Conservation (phyloP, 2,797 vertebrate species). For the Cottoperca gobio region DNA sequence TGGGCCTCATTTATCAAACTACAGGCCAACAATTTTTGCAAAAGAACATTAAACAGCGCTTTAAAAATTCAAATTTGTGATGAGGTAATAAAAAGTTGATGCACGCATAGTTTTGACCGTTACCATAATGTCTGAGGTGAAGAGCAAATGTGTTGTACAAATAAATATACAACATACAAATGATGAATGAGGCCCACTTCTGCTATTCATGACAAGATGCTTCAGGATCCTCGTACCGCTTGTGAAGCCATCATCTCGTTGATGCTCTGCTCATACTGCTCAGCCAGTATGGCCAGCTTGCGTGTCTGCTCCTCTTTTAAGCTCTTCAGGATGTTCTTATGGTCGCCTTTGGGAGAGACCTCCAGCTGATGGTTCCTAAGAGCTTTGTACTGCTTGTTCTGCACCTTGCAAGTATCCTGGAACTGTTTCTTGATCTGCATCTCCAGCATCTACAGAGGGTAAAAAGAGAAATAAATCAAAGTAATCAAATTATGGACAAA, state of each 20-base stretch:
- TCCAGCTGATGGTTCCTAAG: slow-evolving; percentile 99
- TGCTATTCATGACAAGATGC: slow-evolving; percentile 9
- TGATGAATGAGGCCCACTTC: slow-evolving; percentile 30
- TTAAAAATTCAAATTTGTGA: background rate
- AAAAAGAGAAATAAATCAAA: background rate
- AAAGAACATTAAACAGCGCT: background rate
- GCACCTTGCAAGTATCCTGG: slow-evolving; percentile 99
- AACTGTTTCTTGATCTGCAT: slow-evolving; percentile 99
- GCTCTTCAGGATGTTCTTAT: slow-evolving; percentile 92
- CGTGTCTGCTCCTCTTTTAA: slow-evolving; percentile 95
- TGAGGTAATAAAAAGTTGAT: background rate
- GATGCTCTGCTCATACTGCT: slow-evolving; percentile 98
- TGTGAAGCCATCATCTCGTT: slow-evolving; percentile 99
- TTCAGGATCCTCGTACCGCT: slow-evolving; percentile 85
- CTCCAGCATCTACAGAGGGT: slow-evolving; percentile 85
- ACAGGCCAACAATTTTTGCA: background rate
- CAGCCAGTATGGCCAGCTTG: slow-evolving; percentile 92
- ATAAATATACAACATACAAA: slow-evolving; percentile 22
- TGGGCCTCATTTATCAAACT: slow-evolving; percentile 10
- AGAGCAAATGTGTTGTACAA: background rate
- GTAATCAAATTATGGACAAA: background rate
- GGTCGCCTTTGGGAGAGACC: slow-evolving; percentile 98
- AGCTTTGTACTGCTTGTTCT: slow-evolving; percentile 99
- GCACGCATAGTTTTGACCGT: background rate
- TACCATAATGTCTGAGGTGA: background rate